phyloP scores from a whole-genome alignment of 1,140 invertebrate genomes.

The Phenacoccus solenopsis region DNA sequence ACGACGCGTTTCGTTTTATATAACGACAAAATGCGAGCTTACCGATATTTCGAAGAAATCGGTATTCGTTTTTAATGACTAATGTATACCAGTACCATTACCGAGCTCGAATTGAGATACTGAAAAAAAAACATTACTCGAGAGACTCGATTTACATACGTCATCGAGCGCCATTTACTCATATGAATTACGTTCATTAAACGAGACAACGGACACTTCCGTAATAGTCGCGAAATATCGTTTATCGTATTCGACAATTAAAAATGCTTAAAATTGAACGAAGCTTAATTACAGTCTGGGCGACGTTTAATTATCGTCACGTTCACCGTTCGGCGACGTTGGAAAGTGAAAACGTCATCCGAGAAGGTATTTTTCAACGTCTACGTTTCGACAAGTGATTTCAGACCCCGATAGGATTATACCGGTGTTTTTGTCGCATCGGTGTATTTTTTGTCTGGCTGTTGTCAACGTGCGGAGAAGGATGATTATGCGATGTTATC shows the following conservation, averaged over 20 bases:
- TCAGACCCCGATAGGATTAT: too few species aligned
- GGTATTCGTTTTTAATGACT: too few species aligned
- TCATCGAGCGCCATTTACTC: background rate
- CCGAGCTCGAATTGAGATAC: too few species aligned
- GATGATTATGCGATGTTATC: conserved; percentile 4
- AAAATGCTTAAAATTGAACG: background rate
- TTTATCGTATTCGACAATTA: background rate
- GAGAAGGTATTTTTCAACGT: background rate
- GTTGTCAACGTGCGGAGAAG: too few species aligned
- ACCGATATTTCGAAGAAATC: too few species aligned
- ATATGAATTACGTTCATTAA: background rate
- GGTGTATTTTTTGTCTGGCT: too few species aligned
- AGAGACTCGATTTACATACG: background rate
- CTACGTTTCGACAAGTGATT: too few species aligned
- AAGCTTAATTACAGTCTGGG: background rate
- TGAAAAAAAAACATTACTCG: too few species aligned
- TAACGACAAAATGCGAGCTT: too few species aligned
- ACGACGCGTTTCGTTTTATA: too few species aligned
- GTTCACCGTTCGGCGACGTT: background rate
- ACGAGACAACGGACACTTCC: background rate
- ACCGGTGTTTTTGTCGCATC: too few species aligned
- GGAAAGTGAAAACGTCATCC: background rate
- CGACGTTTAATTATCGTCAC: background rate
- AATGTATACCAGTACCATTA: too few species aligned
- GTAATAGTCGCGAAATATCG: background rate